Base-by-base conservation (phyloP, 1,140 invertebrate species). In the Galleria mellonella region DNA sequence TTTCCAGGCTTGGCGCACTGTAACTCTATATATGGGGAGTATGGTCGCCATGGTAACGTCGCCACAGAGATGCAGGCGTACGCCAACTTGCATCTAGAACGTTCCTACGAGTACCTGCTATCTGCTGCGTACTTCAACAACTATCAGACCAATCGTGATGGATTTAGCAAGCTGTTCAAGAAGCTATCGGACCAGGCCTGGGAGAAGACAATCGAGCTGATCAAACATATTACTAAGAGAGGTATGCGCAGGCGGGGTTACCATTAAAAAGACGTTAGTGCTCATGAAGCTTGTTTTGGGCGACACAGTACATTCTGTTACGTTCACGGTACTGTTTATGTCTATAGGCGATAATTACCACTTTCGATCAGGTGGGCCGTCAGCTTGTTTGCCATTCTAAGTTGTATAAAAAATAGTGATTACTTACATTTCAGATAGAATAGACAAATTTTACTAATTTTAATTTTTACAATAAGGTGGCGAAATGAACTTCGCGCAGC, bases 91-190 rank as follows among this genome's bases (percentile, higher is more conserved):
- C 90, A 94, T 54, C 79, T 95, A 36, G 85, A 88, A 28, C 83
- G 88, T 9, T 94, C 92, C 8, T 94, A 92, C 50, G 89, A 94
- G 44, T 94, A 91, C 53, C 81, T 95, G 9, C 71, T 94, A 2
- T 89, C 94, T 79, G 89, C 93, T 6, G 90, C 92, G 1, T 90
- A 93, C 73, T 96, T 94, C 77, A 91, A 91, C 37, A 94, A 92
- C 60, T 94, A 92, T 70, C 89, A 92, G 62, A 90, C 89, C 36
- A 92, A 94, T 75, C 87, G 94, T 30, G 87, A 88, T 23, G 94
- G 94, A 8, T 95, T 96, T 77, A 89, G 90, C 53, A 91, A 90
- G 63, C 79, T 94, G 8, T 95, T 93, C 78, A 88, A 89, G 40
- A 90, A 91, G 53, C 68, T 94, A 6, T 93, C 94, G 2, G 94